Conservation (phyloP, 2,888 invertebrate species). For the Conistra vaccinii region DNA sequence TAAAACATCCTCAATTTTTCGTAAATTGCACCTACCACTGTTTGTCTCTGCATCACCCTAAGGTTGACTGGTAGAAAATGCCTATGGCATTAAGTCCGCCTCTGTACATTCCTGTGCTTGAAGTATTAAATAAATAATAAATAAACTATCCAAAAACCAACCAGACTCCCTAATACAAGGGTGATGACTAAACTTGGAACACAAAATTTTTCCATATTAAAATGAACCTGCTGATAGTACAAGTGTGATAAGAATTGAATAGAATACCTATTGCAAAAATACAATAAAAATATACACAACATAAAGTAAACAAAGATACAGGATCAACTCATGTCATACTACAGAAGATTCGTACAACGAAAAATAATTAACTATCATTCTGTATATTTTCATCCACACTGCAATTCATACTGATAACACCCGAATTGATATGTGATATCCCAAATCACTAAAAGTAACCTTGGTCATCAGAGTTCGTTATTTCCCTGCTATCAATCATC, state of each 20-base stretch:
- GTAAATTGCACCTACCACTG: no score
- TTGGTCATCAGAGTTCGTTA: constrained; percentile 46
- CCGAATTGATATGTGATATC: constrained; percentile 41
- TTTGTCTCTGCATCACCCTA: no score
- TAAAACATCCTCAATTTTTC: no score
- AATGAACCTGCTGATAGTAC: background rate
- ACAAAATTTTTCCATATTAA: background rate
- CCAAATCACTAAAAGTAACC: constrained; percentile 43
- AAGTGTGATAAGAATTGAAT: background rate
- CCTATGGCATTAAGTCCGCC: no score
- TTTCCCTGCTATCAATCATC: constrained; percentile 70
- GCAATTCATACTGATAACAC: constrained; percentile 22
- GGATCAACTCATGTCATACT: background rate
- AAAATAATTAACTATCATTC: background rate
- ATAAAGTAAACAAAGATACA: background rate
- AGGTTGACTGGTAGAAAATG: no score
- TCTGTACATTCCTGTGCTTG: no score
- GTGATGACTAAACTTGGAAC: background rate
- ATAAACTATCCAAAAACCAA: background rate
- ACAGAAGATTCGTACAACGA: background rate
- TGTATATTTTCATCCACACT: constrained; percentile 3
- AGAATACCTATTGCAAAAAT: background rate
- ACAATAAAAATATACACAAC: background rate
- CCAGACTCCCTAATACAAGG: background rate
- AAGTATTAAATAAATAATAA: no score